These are phyloP conservation scores for Charaxes varanes DNA, from an alignment of 1,140 invertebrate species.

Conservation along the genomic window DNA sequence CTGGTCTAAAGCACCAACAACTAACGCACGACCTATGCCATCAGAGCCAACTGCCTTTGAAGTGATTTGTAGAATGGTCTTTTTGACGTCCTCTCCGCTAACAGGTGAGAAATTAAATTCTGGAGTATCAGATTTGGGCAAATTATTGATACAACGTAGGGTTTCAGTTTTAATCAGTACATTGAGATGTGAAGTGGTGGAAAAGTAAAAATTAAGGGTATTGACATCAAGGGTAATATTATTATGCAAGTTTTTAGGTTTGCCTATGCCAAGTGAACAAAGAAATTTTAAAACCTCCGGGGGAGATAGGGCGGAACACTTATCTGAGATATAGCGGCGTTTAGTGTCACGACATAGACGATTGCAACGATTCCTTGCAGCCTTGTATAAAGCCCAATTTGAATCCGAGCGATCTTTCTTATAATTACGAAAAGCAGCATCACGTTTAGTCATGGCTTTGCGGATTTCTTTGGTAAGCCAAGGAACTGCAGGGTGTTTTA, in stretches of 20 bases:
- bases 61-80: neutral
- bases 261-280: slow-evolving; percentile 3
- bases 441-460: slow-evolving; percentile 5
- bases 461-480: slow-evolving; percentile 7
- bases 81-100: neutral
- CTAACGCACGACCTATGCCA: neutral
- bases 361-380: slow-evolving; percentile 14
- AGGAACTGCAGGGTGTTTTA: slow-evolving; percentile 1
- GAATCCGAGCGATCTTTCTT: slow-evolving; percentile 4
- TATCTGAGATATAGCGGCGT: slow-evolving; percentile 11
- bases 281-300: slow-evolving; percentile 12
- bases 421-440: slow-evolving; percentile 11
- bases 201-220: neutral
- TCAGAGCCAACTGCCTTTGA: slow-evolving; percentile 5
- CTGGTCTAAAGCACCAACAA: neutral
- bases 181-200: neutral
- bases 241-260: neutral
- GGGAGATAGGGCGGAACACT: slow-evolving; percentile 2
- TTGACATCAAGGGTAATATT: neutral
- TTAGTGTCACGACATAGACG: slow-evolving; percentile 12
- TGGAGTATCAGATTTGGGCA: neutral
- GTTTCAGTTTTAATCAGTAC: neutral
- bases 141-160: neutral
- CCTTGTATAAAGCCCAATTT: slow-evolving; percentile 8
- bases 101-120: neutral